These are phyloP conservation scores for Spongilla lacustris DNA, from an alignment of 37 sponge, comb jelly and placozoan species.

Conservation along the genomic window DNA sequence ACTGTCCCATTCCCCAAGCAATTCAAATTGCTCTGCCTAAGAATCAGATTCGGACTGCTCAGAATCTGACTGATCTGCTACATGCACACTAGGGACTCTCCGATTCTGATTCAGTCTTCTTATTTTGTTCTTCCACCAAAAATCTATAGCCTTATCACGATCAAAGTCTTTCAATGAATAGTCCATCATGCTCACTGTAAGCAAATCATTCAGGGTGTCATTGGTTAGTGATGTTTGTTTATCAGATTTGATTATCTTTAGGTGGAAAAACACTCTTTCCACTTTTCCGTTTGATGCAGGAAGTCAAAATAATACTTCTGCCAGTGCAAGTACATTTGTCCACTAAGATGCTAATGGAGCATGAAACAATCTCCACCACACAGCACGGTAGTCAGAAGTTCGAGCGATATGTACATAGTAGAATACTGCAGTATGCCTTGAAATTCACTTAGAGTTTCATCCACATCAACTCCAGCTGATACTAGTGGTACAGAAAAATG, in stretches of 20 bases:
- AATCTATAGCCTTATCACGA: conserved; percentile 12
- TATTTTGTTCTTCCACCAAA: conserved; percentile 27
- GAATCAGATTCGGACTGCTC: no score
- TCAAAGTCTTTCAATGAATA: conserved; percentile 13
- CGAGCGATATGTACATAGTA: not conserved
- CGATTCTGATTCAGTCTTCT: conserved; percentile 29
- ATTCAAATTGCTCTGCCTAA: no score
- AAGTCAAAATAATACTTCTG: not conserved
- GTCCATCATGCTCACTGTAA: conserved; percentile 6
- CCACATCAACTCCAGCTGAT: conserved; percentile 17
- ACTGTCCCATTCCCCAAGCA: no score
- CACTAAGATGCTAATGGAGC: conserved; percentile 25
- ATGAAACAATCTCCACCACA: conserved; percentile 42
- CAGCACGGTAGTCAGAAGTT: conserved; percentile 32
- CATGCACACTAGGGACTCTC: no score
- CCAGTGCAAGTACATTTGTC: not conserved
- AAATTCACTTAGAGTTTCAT: not conserved
- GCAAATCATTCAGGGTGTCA: conserved; percentile 45
- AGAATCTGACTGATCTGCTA: no score
- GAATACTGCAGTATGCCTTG: conserved; percentile 1
- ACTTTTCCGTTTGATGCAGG: conserved; percentile 31
- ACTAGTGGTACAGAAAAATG: conserved; percentile 1
- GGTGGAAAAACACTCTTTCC: conserved; percentile 23
- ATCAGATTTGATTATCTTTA: conserved; percentile 18
- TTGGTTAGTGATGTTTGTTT: conserved; percentile 27